phyloP scores from a whole-genome alignment of 2,113 vertebrate genomes.

The Corythaeola cristata region DNA sequence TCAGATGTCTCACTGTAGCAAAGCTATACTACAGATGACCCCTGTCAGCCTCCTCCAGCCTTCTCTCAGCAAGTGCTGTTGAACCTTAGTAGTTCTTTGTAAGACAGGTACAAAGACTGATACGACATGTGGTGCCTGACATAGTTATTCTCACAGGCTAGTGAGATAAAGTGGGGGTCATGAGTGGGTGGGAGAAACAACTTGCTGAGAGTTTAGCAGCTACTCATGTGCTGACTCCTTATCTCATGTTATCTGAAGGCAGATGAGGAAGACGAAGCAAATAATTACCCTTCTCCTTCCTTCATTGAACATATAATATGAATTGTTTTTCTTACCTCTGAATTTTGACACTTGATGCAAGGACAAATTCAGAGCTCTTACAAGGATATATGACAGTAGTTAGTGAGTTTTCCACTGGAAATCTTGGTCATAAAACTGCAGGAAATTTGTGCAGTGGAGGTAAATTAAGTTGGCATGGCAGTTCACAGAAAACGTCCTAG shows the following conservation, averaged over 20 bases:
- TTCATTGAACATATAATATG: neutral
- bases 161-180: neutral
- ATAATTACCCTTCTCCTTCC: neutral
- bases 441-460: neutral
- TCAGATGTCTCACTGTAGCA: neutral
- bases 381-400: neutral
- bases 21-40: neutral
- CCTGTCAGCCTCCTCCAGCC: neutral
- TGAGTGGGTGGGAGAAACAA: neutral
- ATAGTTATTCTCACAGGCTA: neutral
- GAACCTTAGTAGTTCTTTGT: neutral
- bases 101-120: neutral
- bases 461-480: neutral
- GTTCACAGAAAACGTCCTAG: neutral
- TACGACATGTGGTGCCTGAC: accelerated
- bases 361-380: neutral
- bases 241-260: neutral
- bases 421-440: neutral
- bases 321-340: neutral
- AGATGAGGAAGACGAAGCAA: neutral
- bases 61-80: neutral
- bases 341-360: neutral
- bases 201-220: neutral
- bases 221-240: neutral
- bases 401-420: neutral